phyloP scores from a whole-genome alignment of 2,113 vertebrate genomes.

The Pitta sordida region DNA sequence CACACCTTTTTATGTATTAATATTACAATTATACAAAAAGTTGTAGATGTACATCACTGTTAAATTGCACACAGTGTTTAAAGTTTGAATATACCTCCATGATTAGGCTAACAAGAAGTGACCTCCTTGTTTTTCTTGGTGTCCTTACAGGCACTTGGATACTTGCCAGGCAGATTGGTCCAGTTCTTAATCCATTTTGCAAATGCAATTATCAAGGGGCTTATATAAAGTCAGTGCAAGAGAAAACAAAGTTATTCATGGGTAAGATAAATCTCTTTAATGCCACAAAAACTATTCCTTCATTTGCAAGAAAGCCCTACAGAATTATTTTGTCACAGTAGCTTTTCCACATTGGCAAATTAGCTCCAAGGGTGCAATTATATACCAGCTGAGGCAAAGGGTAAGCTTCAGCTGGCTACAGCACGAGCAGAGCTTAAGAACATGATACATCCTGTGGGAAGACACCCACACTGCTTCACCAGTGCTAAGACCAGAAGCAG shows the following conservation, averaged over 20 bases:
- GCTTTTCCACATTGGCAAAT: neutral
- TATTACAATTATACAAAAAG: neutral
- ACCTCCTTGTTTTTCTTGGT: neutral
- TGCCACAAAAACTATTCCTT: neutral
- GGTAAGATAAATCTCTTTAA: neutral
- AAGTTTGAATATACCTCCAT: neutral
- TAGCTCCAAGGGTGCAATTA: neutral
- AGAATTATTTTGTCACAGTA: neutral
- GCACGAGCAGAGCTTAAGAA: neutral
- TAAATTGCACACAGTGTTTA: neutral
- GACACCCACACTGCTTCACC: neutral
- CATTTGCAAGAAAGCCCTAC: neutral
- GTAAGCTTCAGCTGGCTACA: neutral
- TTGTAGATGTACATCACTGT: neutral
- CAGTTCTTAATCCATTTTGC: constrained; percentile 44
- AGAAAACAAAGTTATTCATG: constrained; percentile 14
- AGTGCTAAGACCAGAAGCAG: neutral
- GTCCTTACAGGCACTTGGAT: neutral
- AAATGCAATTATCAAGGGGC: constrained; percentile 40
- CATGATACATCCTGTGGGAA: neutral
- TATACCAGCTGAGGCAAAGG: neutral
- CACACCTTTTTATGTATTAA: neutral
- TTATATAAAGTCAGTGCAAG: constrained; percentile 40
- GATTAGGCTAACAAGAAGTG: neutral
- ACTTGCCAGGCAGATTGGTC: constrained; percentile 18